These are phyloP conservation scores for Tethya wilhelma DNA, from an alignment of 37 sponge, comb jelly and placozoan genomes.

Conservation along the genomic window DNA sequence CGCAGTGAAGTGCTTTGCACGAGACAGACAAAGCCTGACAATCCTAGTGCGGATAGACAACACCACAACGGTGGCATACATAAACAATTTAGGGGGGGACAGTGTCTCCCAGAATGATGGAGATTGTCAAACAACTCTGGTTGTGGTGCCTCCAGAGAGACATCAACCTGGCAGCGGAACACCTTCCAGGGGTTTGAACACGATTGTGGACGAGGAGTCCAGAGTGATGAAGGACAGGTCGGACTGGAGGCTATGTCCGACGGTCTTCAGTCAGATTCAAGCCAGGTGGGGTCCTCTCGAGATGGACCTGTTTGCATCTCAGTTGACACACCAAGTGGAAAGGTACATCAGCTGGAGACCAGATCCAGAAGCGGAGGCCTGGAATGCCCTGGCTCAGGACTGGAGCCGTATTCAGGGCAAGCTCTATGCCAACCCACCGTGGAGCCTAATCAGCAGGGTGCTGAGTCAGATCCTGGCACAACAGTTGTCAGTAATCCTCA, in stretches of 20 bases:
- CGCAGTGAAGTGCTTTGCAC: slow-evolving; percentile 20
- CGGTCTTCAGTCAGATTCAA: slow-evolving; percentile 9
- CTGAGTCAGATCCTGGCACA: background rate
- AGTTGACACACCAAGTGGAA: slow-evolving; percentile 23
- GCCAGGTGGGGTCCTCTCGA: background rate
- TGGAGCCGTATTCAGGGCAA: slow-evolving; percentile 11
- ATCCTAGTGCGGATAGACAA: slow-evolving; percentile 39
- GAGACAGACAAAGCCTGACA: slow-evolving; percentile 6
- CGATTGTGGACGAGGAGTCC: slow-evolving; percentile 38
- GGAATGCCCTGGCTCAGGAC: slow-evolving; percentile 27
- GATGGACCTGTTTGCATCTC: background rate
- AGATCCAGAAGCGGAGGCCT: slow-evolving; percentile 28
- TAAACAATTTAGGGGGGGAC: slow-evolving; percentile 33
- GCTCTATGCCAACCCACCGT: slow-evolving; percentile 42
- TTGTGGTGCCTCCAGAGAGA: slow-evolving; percentile 24
- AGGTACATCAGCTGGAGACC: slow-evolving; percentile 52
- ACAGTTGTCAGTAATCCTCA: background rate
- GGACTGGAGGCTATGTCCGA: slow-evolving; percentile 32
- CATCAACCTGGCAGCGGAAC: background rate
- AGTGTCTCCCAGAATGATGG: slow-evolving; percentile 5
- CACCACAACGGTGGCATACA: background rate
- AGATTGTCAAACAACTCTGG: slow-evolving; percentile 33
- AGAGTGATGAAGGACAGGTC: slow-evolving; percentile 35
- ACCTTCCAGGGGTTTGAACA: slow-evolving; percentile 27
- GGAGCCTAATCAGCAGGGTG: slow-evolving; percentile 3